Base-by-base conservation (phyloP, 2,113 vertebrate genomes). In the Toxotes jaculatrix region DNA sequence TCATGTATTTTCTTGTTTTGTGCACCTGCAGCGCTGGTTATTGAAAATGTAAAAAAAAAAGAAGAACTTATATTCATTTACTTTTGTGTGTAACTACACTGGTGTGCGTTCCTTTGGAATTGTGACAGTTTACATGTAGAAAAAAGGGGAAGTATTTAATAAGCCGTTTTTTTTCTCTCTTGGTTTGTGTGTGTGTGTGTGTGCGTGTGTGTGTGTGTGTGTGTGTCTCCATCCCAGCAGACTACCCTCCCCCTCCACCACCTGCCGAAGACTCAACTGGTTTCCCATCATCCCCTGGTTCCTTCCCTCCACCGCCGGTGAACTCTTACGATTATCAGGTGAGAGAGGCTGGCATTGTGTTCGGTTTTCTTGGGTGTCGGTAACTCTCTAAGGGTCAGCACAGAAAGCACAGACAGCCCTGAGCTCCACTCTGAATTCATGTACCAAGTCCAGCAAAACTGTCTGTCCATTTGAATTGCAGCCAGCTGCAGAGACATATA, bases 181-280 rank as follows among this genome's bases (percentile, higher is more conserved):
- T 77, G 62, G 77, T 76, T 63, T 67, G 42, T 80, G 27, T 78
- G 62, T 79, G 27, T 77, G 40, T 70, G 40, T 40, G 40, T 65
- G 64, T 38, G 60, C 55, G 32, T 66, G 56, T 67, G n/a, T 74
- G 19, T 23, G 45, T 72, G 68, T 74, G 74, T 76, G 65, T 65
- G 59, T 66, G 12, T 59, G 8, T 87, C 14, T 88, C 13, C 75
- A 83, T 74, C 80, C 66, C 90, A 95, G 94, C 86, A 8, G 97
- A 97, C 85, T 97, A 95, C 79, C 95, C 89, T 14, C 96, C 94
- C 17, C 97, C 96, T 0, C 96, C 96, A 5, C 96, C 96, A 80
- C 95, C 96, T 66, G 82, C 89, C 1, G 92, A 95, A 62, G 96
- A 97, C 3, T 88, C 91, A 0, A 88, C 92, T 4, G 91, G 87